A percentile compares a stretch with the other conserved stretches of the same genome.
Evolutionary conservation across 2,113 vertebrate genomes (phyloP).

Genomic region (Lepus timidus): DNA sequence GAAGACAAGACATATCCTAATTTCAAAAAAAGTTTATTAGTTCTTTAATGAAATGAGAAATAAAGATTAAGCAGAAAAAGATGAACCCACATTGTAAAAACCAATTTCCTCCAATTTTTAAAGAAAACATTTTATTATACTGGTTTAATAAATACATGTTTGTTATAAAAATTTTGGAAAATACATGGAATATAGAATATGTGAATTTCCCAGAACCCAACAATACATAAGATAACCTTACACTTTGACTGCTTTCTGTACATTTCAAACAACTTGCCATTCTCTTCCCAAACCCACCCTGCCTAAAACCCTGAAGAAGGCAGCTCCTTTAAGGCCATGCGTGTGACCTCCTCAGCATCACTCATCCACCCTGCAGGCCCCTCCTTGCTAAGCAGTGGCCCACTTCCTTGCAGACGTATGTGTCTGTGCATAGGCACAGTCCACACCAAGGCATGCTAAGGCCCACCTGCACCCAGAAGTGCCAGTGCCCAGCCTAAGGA

Average conservation of each 20-base stretch:
- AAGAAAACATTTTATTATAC: conserved; percentile 68
- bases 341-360: neutral
- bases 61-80: conserved; percentile 52
- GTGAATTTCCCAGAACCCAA: conserved; percentile 45
- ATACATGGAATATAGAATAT: conserved; percentile 58
- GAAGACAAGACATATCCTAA: conserved; percentile 68
- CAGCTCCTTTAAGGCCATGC: neutral
- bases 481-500: neutral
- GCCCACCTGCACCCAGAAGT: neutral
- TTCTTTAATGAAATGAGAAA: conserved; percentile 69
- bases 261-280: neutral
- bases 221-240: conserved; percentile 24
- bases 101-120: conserved; percentile 10
- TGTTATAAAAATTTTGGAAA: conserved; percentile 50
- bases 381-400: neutral
- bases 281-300: neutral
- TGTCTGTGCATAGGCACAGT: neutral
- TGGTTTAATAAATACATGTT: conserved; percentile 68
- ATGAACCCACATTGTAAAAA: conserved; percentile 58
- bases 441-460: neutral
- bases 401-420: neutral
- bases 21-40: conserved; percentile 71
- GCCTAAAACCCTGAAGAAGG: neutral
- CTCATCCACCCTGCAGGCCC: neutral
- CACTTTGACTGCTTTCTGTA: conserved; percentile 20